phyloP scores from a whole-genome alignment of 2,888 invertebrate species.

The Koerneria pararmatus region DNA sequence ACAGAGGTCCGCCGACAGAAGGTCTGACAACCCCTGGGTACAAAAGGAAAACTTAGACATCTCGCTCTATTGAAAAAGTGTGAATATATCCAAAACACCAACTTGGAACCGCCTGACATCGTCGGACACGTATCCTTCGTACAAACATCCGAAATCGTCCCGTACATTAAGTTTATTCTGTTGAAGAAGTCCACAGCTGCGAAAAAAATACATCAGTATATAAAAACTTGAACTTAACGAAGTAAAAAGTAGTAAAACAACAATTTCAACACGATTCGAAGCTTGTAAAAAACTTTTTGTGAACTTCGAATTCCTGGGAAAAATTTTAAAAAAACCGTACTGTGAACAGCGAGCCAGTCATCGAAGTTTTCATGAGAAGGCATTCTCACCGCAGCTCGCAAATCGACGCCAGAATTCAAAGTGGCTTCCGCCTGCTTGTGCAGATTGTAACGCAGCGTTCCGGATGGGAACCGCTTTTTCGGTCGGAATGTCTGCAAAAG shows the following conservation, averaged over 20 bases:
- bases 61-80: no score
- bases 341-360: slow-evolving; percentile 89
- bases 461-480: slow-evolving; percentile 80
- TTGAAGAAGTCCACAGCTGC: slow-evolving; percentile 89
- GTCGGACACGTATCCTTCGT: slow-evolving; percentile 79
- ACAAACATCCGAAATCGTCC: slow-evolving; percentile 76
- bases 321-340: slow-evolving; percentile 63
- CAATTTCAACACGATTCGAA: background rate
- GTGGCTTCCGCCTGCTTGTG: slow-evolving; percentile 85
- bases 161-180: slow-evolving; percentile 84
- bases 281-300: background rate
- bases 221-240: no score
- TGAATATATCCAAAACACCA: no score
- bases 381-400: slow-evolving; percentile 75
- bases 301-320: no score
- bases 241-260: slow-evolving; percentile 1
- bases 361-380: slow-evolving; percentile 77
- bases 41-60: no score
- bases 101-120: slow-evolving; percentile 81
- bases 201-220: no score
- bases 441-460: slow-evolving; percentile 79
- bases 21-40: no score
- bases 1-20: no score
- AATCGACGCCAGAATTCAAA: slow-evolving; percentile 80
- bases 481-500: slow-evolving; percentile 77